Evolutionary conservation across 92 coral and sea anemone species (phyloP), one percentile per base, ranked within the genome.

Genomic region (Zoanthus sociatus): DNA sequence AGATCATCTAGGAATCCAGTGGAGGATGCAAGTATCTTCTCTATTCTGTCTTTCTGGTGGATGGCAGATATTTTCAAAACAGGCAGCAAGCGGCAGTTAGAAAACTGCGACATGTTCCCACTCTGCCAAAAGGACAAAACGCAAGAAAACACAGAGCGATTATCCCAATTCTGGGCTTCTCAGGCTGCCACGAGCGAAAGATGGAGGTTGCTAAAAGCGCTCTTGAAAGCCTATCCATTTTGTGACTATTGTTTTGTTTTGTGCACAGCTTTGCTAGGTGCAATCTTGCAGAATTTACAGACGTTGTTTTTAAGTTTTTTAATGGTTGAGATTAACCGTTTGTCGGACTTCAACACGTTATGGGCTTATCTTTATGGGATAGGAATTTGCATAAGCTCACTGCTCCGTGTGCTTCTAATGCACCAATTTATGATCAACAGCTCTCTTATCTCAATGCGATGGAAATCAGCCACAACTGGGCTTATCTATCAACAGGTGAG

Each of bases 381-480:
- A 71, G 94, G 89, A 20, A 88, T 91, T 48, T 91, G 94, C 32
- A 2, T 88, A 9, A 83, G 91, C 76, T 84, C 84, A 31, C 78
- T 91, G 30, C 33, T 88, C 21, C 85, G 94, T 10, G 91, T 88
- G 3, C 1, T 83, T 5, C 45, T 91, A 1, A 71, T 78, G 5
- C 94, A 91, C 20, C 94, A 91, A 87, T 91, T 88, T 42, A 44
- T 88, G 89, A 88, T 77, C 87, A 91, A 88, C 55, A 83, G 87
- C 2, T 88, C 87, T 87, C 77, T 91, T 33, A 91, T 91, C 76
- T 90, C 94, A 3, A 88, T 91, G 94, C 71, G 91, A 31, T 91
- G 94, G 94, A 91, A 90, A 32, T 72, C 77, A 0, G 91, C 94
- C 54, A 91, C 94, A 7, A 91, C 87, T 81, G 94, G 94, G 53